phyloP scores from a whole-genome alignment of 2,113 vertebrate species.

The Aptenodytes forsteri region DNA sequence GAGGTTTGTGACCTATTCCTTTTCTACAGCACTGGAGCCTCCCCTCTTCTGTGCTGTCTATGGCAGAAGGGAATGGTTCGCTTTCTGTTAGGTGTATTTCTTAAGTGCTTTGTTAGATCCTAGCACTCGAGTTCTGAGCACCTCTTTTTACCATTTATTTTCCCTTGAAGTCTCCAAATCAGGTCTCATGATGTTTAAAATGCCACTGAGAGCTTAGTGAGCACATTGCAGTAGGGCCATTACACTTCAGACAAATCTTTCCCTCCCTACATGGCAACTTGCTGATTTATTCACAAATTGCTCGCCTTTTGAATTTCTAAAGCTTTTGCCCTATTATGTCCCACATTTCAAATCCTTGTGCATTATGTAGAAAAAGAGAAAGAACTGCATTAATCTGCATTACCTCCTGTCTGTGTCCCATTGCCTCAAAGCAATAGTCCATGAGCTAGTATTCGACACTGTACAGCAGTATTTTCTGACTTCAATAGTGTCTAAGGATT shows the following conservation, averaged over 20 bases:
- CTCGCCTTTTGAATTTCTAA: background rate
- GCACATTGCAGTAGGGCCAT: background rate
- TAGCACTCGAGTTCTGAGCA: background rate
- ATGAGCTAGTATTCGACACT: background rate
- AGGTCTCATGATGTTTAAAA: background rate
- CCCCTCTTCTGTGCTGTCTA: background rate
- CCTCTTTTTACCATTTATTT: background rate
- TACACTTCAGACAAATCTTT: conserved; percentile 2
- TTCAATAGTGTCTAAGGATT: background rate
- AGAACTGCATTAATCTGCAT: background rate
- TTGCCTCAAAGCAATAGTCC: background rate
- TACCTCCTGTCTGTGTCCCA: background rate
- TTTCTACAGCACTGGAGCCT: background rate
- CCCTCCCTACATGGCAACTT: background rate
- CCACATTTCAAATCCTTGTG: background rate
- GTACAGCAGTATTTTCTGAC: background rate
- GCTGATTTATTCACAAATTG: conserved; percentile 22
- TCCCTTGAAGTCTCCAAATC: background rate
- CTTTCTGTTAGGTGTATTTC: background rate
- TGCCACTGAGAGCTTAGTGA: background rate
- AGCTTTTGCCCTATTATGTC: background rate
- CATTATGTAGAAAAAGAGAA: background rate
- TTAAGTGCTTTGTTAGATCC: background rate
- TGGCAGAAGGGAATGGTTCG: background rate
- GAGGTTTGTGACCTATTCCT: background rate